A percentile compares a stretch with the other conserved stretches of the same genome.
Evolutionary conservation across 2,113 vertebrate species (phyloP).

Genomic region (Chitala chitala): DNA sequence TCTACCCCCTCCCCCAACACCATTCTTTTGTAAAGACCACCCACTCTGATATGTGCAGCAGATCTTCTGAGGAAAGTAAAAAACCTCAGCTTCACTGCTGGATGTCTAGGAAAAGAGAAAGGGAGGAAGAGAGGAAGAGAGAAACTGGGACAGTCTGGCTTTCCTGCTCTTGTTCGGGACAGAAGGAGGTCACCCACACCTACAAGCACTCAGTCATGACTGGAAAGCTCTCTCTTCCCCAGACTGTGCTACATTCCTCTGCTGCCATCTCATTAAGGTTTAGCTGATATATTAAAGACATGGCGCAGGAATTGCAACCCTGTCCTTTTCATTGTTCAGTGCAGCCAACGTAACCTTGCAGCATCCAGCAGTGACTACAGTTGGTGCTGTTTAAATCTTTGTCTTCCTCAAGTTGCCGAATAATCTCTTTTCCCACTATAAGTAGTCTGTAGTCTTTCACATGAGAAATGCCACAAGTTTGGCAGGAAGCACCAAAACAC

Average conservation of each 20-base stretch:
- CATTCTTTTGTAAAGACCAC: not conserved
- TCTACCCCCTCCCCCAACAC: not conserved
- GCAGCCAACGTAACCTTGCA: too few species aligned
- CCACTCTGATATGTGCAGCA: not conserved
- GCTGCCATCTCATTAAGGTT: too few species aligned
- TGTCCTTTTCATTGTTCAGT: too few species aligned
- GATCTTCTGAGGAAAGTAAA: not conserved
- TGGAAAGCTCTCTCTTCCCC: constrained; percentile 2
- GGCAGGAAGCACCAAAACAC: too few species aligned
- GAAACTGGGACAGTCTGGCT: constrained; percentile 26
- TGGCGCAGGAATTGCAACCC: too few species aligned
- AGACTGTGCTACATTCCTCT: not conserved
- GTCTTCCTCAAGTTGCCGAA: not conserved
- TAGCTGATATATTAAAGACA: too few species aligned
- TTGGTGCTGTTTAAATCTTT: not conserved
- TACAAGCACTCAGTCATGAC: constrained; percentile 25
- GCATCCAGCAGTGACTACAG: too few species aligned
- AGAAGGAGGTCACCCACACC: constrained; percentile 37
- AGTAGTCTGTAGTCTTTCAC: too few species aligned
- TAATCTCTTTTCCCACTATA: too few species aligned
- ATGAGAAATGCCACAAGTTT: too few species aligned
- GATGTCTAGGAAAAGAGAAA: not conserved
- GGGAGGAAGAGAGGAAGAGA: not conserved
- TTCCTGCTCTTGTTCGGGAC: constrained; percentile 24
- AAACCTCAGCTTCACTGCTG: not conserved